Percentiles rank a stretch among this genome's conserved stretches.
Evolutionary conservation across 2,888 invertebrate genomes (phyloP).

Genomic region (Drosophila prolongata): DNA sequence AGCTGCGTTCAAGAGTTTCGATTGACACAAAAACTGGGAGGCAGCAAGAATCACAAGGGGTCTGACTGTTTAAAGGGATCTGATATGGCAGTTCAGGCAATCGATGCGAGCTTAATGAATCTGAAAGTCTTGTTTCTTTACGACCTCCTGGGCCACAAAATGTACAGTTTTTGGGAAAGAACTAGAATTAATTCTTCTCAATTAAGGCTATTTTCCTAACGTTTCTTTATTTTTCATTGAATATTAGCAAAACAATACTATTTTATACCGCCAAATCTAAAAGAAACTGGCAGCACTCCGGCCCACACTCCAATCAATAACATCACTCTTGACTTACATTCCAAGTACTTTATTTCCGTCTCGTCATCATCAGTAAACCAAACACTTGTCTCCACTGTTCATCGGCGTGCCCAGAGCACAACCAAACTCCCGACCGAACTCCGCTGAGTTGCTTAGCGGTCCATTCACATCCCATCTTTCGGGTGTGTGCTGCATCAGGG

Average conservation of each 20-base stretch:
- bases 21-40: conserved; percentile 36
- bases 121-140: neutral
- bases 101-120: conserved; percentile 11
- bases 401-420: conserved; percentile 77
- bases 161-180: neutral
- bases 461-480: conserved; percentile 78
- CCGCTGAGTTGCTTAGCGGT: conserved; percentile 71
- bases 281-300: neutral
- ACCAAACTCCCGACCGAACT: conserved; percentile 81
- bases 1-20: conserved; percentile 47
- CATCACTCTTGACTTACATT: conserved; percentile 11
- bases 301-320: conserved; percentile 8
- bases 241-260: too few species aligned
- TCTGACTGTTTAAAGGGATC: conserved; percentile 26
- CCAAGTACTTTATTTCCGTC: conserved; percentile 16
- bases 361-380: conserved; percentile 62
- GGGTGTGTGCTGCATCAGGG: conserved; percentile 70
- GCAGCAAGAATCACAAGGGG: conserved; percentile 7
- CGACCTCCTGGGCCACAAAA: too few species aligned
- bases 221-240: too few species aligned
- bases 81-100: conserved; percentile 13
- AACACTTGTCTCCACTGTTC: conserved; percentile 82
- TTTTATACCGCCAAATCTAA: neutral
- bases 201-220: too few species aligned
- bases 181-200: too few species aligned